These are phyloP conservation scores for Cuculus canorus DNA, from an alignment of 2,797 vertebrate genomes.

Conservation along the genomic window DNA sequence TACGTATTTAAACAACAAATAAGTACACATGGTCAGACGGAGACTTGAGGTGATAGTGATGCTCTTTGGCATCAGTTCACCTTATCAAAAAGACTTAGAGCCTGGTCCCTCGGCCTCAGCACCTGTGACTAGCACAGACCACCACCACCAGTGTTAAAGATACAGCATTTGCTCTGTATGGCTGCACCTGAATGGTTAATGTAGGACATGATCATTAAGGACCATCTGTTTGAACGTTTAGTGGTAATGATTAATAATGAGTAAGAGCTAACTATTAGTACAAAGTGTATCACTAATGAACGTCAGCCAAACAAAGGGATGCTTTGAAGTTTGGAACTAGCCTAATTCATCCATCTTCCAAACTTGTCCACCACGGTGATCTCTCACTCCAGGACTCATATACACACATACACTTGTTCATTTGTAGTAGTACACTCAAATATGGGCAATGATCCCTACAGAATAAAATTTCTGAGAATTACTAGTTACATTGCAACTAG, in stretches of 20 bases:
- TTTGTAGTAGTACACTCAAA: not conserved
- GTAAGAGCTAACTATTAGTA: not conserved
- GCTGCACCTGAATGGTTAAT: accelerated
- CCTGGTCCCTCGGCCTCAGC: not conserved
- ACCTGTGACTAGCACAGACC: too few relatives aligned
- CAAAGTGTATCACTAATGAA: not conserved
- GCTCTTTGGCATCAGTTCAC: not conserved
- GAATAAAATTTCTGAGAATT: not conserved
- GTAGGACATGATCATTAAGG: not conserved
- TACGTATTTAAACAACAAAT: not conserved
- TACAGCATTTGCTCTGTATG: accelerated
- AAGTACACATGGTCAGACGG: not conserved
- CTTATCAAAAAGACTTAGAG: not conserved
- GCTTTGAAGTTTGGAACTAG: not conserved
- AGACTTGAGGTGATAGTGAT: not conserved
- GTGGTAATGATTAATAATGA: not conserved
- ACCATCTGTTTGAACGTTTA: not conserved
- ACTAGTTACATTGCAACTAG: not conserved
- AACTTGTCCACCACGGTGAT: accelerated
- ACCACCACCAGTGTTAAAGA: not conserved
- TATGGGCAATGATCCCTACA: not conserved
- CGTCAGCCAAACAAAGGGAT: not conserved
- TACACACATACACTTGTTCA: not conserved
- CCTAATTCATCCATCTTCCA: not conserved
- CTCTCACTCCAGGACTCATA: not conserved